Conservation (phyloP, 2,888 invertebrate species). For the Dryobota labecula region DNA sequence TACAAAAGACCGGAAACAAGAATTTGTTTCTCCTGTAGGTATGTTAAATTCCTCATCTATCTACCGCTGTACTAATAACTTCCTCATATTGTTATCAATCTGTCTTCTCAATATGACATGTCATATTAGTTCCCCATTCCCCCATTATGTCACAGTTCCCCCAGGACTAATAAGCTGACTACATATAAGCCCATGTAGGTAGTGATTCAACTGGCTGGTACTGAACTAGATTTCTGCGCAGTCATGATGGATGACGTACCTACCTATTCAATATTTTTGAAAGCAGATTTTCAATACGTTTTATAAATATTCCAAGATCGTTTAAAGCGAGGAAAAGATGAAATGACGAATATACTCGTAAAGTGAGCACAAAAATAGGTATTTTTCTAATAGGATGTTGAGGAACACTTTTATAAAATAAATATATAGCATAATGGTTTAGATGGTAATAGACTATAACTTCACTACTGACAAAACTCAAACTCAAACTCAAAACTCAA, state of each 20-base stretch:
- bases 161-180: conserved; percentile 38
- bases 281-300: neutral
- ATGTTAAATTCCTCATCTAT: conserved; percentile 1
- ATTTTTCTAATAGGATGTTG: neutral
- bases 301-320: neutral
- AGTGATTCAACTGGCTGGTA: conserved; percentile 8
- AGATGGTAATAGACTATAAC: no score
- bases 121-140: conserved; percentile 16
- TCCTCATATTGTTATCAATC: conserved; percentile 44
- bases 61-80: conserved; percentile 18
- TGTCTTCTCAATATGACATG: conserved; percentile 32
- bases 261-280: conserved; percentile 3
- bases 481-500: no score
- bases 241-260: neutral
- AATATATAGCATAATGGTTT: neutral
- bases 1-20: conserved; percentile 1
- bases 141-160: conserved; percentile 24
- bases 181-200: neutral
- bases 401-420: neutral
- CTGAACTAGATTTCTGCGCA: conserved; percentile 6
- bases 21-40: neutral
- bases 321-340: neutral
- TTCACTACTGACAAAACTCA: no score
- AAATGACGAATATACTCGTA: neutral
- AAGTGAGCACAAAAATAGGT: neutral